phyloP scores from a whole-genome alignment of 92 coral and sea anemone genomes.

The Parazoanthus darwini region DNA sequence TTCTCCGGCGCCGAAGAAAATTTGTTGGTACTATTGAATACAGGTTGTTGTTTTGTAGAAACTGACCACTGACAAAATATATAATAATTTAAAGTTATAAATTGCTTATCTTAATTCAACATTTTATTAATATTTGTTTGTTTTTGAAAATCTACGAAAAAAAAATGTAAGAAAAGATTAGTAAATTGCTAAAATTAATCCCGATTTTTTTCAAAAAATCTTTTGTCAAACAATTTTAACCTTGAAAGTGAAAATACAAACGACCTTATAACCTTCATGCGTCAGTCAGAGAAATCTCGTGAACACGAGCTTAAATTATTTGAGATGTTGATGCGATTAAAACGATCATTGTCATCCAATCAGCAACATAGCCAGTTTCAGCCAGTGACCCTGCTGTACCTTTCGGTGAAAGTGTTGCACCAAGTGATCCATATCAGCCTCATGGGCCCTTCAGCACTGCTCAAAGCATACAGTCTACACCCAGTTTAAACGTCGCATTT shows the following conservation, averaged over 20 bases:
- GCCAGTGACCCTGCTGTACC: not conserved
- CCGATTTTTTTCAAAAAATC: too few species aligned
- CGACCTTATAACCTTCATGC: not conserved
- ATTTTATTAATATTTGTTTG: too few species aligned
- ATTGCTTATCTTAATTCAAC: not conserved
- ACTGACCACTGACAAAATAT: constrained; percentile 19
- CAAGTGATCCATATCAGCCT: not conserved
- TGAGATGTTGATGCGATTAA: not conserved
- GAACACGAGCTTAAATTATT: not conserved
- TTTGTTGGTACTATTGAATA: constrained; percentile 22
- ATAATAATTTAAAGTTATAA: constrained; percentile 12
- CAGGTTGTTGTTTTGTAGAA: constrained; percentile 15
- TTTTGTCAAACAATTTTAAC: too few species aligned
- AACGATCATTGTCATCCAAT: not conserved
- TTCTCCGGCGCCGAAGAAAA: not conserved
- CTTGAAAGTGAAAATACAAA: not conserved
- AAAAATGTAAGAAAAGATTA: too few species aligned
- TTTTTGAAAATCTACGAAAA: too few species aligned
- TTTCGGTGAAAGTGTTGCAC: not conserved
- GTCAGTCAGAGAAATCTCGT: not conserved
- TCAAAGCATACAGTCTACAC: not conserved
- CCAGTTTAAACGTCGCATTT: not conserved
- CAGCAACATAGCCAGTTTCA: not conserved
- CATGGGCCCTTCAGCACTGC: not conserved
- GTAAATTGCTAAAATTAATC: too few species aligned